Percentiles rank a stretch among this genome's conserved stretches.
Conservation (phyloP, 2,797 vertebrate genomes). For the Sarcoramphus papa region DNA sequence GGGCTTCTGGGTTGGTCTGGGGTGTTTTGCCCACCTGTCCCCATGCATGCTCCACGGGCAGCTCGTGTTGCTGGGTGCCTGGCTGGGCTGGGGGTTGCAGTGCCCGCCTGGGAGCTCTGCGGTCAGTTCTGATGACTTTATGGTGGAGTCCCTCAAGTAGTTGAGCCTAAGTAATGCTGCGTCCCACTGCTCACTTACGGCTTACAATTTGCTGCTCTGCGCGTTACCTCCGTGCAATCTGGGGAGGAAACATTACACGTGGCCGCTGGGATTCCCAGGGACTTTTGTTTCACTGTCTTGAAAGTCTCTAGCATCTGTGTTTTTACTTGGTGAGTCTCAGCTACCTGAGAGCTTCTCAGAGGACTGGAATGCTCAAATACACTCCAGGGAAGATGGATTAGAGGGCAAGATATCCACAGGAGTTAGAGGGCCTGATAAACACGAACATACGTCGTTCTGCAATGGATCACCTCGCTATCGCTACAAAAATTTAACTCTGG, state of each 20-base stretch:
- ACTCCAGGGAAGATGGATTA: background rate
- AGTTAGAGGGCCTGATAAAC: background rate
- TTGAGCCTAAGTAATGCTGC: accelerated
- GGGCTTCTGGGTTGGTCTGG: background rate
- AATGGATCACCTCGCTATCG: background rate
- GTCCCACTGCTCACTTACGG: accelerated
- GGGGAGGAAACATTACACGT: accelerated
- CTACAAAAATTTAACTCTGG: background rate
- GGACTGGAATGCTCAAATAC: background rate
- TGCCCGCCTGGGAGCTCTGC: too few species aligned
- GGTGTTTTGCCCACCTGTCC: background rate
- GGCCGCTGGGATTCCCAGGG: background rate
- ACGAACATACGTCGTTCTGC: accelerated
- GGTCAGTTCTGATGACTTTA: accelerated
- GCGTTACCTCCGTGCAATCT: accelerated
- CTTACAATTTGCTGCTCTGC: accelerated
- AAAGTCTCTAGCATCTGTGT: background rate
- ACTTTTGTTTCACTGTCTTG: accelerated
- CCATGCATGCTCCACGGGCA: accelerated
- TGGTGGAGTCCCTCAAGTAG: accelerated
- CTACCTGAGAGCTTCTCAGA: background rate
- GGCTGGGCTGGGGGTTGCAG: background rate
- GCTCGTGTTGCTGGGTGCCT: accelerated
- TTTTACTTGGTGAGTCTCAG: background rate
- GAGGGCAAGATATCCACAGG: background rate